phyloP scores from a whole-genome alignment of 2,797 vertebrate species.

The Sphaeramia orbicularis region DNA sequence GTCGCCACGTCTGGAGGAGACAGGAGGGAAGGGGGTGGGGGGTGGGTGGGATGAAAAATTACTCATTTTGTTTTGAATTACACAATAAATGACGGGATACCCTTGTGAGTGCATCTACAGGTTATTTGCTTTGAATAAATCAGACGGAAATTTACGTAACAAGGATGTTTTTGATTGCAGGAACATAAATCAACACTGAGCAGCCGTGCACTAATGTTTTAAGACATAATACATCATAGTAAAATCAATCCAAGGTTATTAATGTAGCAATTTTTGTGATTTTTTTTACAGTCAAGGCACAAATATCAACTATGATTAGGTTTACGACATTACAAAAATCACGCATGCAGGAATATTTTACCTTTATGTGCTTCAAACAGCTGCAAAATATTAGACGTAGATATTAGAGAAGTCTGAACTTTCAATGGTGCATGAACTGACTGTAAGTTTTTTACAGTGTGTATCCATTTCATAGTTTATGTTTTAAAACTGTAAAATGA shows the following conservation, averaged over 20 bases:
- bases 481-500: no score
- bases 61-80: conserved; percentile 4
- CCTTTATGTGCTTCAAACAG: conserved; percentile 71
- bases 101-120: neutral
- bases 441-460: no score
- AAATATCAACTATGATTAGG: conserved; percentile 40
- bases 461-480: no score
- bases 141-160: neutral
- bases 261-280: neutral
- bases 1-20: conserved; percentile 73
- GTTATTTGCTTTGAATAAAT: conserved; percentile 9
- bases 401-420: conserved; percentile 32
- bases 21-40: conserved; percentile 4
- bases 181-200: neutral
- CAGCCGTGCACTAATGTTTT: neutral
- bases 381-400: conserved; percentile 64
- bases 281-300: neutral
- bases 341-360: conserved; percentile 50
- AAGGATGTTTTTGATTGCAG: neutral
- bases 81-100: neutral
- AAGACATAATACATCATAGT: neutral
- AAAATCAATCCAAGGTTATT: conserved; percentile 18
- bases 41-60: neutral
- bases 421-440: no score
- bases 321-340: conserved; percentile 44